Evolutionary conservation across 2,113 vertebrate genomes (phyloP).

Genomic region (Nycticorax nycticorax): DNA sequence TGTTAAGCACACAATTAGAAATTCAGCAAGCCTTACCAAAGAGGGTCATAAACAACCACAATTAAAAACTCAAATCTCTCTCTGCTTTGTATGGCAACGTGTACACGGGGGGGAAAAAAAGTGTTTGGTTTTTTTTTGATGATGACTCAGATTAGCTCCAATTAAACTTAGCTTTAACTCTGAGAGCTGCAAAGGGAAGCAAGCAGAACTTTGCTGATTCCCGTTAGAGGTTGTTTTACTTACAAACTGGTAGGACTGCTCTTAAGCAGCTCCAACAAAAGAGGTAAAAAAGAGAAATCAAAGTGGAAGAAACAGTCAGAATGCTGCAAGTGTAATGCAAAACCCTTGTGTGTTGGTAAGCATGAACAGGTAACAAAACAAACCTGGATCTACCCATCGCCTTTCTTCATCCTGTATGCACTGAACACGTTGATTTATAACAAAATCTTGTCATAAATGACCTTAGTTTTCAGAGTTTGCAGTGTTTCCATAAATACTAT

Average conservation of each 20-base stretch:
- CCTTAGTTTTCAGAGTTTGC: background rate
- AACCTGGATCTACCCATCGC: background rate
- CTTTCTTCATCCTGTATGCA: background rate
- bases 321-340: background rate
- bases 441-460: background rate
- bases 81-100: background rate
- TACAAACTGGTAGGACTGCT: background rate
- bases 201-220: background rate
- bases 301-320: background rate
- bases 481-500: background rate
- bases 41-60: background rate
- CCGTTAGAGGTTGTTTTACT: background rate
- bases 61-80: background rate
- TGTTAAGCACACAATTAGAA: slow-evolving; percentile 43
- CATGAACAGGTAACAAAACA: background rate
- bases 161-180: background rate
- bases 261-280: background rate
- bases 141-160: background rate
- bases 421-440: background rate
- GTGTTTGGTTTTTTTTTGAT: background rate
- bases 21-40: background rate
- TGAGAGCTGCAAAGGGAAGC: background rate
- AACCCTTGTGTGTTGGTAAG: background rate
- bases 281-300: background rate
- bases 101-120: rapidly evolving